phyloP scores from a whole-genome alignment of 2,888 invertebrate genomes.

The Flabesymbios commensalis region DNA sequence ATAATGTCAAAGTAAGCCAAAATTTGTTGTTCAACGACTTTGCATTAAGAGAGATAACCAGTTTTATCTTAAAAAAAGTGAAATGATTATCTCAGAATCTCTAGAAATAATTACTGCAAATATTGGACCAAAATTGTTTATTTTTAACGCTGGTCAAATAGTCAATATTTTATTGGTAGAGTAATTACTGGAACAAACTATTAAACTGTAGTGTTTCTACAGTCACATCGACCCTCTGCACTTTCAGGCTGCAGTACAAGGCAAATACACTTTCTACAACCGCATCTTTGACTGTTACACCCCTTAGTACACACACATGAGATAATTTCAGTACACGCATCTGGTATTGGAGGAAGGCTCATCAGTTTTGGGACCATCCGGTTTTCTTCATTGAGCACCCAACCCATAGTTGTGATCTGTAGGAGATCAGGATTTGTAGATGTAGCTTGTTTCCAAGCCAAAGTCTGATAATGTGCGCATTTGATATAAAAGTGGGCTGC shows the following conservation, averaged over 20 bases:
- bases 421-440: not conserved
- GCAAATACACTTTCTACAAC: not conserved
- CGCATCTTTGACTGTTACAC: not conserved
- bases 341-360: not conserved
- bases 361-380: not conserved
- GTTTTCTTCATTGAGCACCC: not conserved
- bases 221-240: not conserved
- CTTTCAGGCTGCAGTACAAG: not conserved
- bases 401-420: not conserved
- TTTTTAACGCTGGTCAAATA: too few species aligned
- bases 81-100: too few species aligned
- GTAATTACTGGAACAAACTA: too few species aligned
- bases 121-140: too few species aligned
- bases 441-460: constrained; percentile 1
- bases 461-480: not conserved
- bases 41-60: too few species aligned
- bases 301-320: not conserved
- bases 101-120: too few species aligned
- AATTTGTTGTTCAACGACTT: too few species aligned
- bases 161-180: too few species aligned
- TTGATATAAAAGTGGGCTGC: not conserved
- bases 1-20: too few species aligned
- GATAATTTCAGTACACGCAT: not conserved
- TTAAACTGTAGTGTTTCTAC: not conserved
- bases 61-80: too few species aligned